phyloP scores from a whole-genome alignment of 1,140 invertebrate species.

The Sarcophaga peregrina region DNA sequence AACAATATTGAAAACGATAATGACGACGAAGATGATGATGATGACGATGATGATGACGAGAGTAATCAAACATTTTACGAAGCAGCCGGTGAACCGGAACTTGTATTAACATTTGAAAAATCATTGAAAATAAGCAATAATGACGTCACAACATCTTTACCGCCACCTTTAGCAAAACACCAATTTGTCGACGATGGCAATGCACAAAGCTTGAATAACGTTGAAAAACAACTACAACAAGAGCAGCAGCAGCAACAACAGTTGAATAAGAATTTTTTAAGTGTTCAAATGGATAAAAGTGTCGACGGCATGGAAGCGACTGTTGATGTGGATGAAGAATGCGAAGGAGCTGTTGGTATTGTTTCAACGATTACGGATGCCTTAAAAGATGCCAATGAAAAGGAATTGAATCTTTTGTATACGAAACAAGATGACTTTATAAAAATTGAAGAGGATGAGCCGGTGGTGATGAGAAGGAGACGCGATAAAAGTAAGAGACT shows the following conservation, averaged over 20 bases:
- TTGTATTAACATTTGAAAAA: conserved; percentile 57
- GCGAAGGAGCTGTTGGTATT: conserved; percentile 26
- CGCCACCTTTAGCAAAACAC: neutral
- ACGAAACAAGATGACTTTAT: neutral
- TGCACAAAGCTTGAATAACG: neutral
- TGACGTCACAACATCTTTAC: neutral
- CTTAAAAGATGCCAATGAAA: neutral
- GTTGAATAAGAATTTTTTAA: neutral
- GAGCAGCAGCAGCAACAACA: neutral
- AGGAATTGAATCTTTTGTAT: neutral
- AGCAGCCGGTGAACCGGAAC: conserved; percentile 48
- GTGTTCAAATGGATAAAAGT: conserved; percentile 10
- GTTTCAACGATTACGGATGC: neutral
- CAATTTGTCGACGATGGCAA: neutral
- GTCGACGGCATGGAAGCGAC: neutral
- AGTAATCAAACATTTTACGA: conserved; percentile 46
- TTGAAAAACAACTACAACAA: neutral
- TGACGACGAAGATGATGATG: conserved; percentile 47
- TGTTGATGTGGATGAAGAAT: conserved; percentile 13
- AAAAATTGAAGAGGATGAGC: neutral
- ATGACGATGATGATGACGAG: conserved; percentile 53
- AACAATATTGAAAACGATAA: neutral
- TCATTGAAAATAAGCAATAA: conserved; percentile 48
- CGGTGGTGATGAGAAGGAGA: conserved; percentile 31
- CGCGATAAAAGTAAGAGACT: conserved; percentile 46